phyloP scores from a whole-genome alignment of 2,113 vertebrate species.

The Progne subis region DNA sequence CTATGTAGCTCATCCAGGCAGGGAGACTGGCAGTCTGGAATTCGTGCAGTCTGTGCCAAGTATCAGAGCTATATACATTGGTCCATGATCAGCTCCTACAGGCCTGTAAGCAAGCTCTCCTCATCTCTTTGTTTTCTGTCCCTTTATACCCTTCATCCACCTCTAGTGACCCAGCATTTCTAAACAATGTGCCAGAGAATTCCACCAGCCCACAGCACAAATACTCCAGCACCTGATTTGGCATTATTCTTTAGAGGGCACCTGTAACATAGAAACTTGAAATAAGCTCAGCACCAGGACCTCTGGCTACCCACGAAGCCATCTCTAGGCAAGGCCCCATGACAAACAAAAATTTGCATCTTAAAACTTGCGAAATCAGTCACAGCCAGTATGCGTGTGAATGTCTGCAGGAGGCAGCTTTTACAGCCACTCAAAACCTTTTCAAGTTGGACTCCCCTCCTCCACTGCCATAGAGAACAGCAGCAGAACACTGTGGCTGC shows the following conservation, averaged over 20 bases:
- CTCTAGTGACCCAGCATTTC: fast-evolving
- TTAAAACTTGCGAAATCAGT: not conserved
- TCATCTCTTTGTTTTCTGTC: not conserved
- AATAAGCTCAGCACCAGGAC: not conserved
- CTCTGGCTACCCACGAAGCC: not conserved
- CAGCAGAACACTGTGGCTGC: not conserved
- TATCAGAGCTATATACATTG: not conserved
- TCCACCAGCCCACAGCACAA: not conserved
- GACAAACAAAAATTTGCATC: not conserved
- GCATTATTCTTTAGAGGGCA: not conserved
- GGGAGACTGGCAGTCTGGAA: not conserved
- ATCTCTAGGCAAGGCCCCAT: not conserved
- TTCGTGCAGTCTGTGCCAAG: not conserved
- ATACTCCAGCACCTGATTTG: not conserved
- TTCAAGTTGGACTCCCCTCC: not conserved
- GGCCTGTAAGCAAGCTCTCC: not conserved
- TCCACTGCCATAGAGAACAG: not conserved
- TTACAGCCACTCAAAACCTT: not conserved
- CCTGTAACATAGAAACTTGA: not conserved
- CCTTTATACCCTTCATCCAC: not conserved
- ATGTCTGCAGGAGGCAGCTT: not conserved
- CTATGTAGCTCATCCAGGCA: fast-evolving
- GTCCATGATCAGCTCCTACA: not conserved
- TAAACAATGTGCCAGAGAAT: not conserved
- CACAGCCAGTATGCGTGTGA: not conserved